Conservation (phyloP, 1,140 invertebrate genomes). For the Aethina tumida region DNA sequence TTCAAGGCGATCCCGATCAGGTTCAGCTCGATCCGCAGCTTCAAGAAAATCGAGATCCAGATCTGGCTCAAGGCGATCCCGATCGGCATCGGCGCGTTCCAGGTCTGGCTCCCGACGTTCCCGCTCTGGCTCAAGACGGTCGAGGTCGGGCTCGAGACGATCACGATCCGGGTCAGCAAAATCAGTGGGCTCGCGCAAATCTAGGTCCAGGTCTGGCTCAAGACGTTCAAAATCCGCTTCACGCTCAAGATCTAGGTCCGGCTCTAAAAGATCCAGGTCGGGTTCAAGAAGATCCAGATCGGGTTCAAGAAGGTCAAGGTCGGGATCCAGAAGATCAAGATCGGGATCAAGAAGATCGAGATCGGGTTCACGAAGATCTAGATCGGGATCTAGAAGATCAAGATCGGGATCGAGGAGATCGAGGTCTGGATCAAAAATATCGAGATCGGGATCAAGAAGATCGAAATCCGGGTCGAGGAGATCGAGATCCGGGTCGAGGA, state of each 20-base stretch:
- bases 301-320: constrained; percentile 24
- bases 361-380: constrained; percentile 35
- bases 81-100: constrained; percentile 29
- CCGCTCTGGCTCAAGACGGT: constrained; percentile 13
- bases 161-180: constrained; percentile 28
- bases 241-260: constrained; percentile 11
- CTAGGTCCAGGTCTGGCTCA: constrained; percentile 17
- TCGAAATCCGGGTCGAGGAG: constrained; percentile 31
- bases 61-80: constrained; percentile 21
- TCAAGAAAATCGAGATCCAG: constrained; percentile 6
- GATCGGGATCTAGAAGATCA: constrained; percentile 34
- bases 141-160: constrained; percentile 20
- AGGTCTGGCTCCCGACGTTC: constrained; percentile 13
- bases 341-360: constrained; percentile 22
- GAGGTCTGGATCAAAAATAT: constrained; percentile 30
- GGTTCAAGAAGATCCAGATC: constrained; percentile 19
- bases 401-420: constrained; percentile 32
- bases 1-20: constrained; percentile 10
- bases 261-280: constrained; percentile 20
- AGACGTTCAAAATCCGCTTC: constrained; percentile 14
- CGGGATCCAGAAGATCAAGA: constrained; percentile 9
- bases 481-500: constrained; percentile 28
- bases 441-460: constrained; percentile 33
- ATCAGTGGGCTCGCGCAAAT: no score
- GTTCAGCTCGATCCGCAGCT: constrained; percentile 3